These are phyloP conservation scores for Sandelia bainsii DNA, from an alignment of 2,797 vertebrate species.

Conservation along the genomic window DNA sequence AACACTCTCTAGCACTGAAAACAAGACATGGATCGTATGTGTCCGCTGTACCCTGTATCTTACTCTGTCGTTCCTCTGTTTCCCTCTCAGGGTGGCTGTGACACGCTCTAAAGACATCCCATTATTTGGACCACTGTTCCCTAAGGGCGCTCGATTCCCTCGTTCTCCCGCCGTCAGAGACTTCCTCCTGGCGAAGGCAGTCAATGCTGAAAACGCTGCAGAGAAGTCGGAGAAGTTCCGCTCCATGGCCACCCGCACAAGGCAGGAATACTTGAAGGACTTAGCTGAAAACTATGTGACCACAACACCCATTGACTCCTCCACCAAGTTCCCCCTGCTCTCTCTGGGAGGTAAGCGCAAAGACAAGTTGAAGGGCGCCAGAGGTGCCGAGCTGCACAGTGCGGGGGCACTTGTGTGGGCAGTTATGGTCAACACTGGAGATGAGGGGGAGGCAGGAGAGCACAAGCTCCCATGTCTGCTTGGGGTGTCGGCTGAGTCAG, in stretches of 20 bases:
- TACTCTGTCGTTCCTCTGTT: conserved; percentile 32
- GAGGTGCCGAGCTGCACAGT: conserved; percentile 87
- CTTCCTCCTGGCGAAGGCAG: conserved; percentile 92
- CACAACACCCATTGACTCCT: conserved; percentile 91
- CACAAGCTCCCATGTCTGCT: conserved; percentile 85
- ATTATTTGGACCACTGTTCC: conserved; percentile 90
- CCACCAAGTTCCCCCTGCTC: conserved; percentile 90
- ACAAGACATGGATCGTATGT: conserved; percentile 48
- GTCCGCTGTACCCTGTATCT: conserved; percentile 31
- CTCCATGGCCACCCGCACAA: conserved; percentile 93
- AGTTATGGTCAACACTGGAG: conserved; percentile 73
- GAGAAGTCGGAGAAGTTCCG: conserved; percentile 93
- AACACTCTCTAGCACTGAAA: conserved; percentile 15
- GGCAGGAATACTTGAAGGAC: conserved; percentile 94
- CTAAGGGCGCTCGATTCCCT: conserved; percentile 86
- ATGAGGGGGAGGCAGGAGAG: conserved; percentile 60
- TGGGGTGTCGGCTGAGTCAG: conserved; percentile 89
- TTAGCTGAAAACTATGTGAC: conserved; percentile 92
- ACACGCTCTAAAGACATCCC: conserved; percentile 95
- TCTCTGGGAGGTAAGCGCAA: conserved; percentile 90
- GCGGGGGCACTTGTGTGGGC: conserved; percentile 90
- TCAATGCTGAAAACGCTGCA: conserved; percentile 92
- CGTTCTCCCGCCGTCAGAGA: conserved; percentile 88
- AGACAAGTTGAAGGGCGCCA: conserved; percentile 86
- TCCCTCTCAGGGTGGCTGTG: conserved; percentile 88